Percentiles rank a stretch among this genome's conserved stretches.
These are phyloP conservation scores for Coptotermes formosanus DNA, from an alignment of 1,140 invertebrate species.

Conservation along the genomic window DNA sequence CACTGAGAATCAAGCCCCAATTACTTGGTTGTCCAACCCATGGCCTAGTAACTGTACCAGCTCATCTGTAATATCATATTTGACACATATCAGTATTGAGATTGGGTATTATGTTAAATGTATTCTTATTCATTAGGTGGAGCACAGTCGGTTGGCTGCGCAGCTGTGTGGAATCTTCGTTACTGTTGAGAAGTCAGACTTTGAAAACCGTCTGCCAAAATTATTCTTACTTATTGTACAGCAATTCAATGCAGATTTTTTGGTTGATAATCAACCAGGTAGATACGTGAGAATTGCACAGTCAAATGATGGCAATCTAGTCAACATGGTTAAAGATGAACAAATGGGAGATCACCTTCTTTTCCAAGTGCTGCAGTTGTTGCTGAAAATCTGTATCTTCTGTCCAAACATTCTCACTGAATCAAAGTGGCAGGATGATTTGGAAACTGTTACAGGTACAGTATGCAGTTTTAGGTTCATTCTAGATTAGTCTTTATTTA, in stretches of 20 bases:
- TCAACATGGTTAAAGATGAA: constrained; percentile 33
- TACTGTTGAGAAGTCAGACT: constrained; percentile 64
- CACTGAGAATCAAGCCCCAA: too few species aligned
- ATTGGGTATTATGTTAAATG: too few species aligned
- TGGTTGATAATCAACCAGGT: constrained; percentile 42
- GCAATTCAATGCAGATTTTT: constrained; percentile 44
- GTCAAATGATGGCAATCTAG: constrained; percentile 30
- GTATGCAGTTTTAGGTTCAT: background rate
- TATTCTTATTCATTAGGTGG: background rate
- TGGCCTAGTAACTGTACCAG: too few species aligned
- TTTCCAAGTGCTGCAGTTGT: constrained; percentile 66
- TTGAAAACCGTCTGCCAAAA: constrained; percentile 57
- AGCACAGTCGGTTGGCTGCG: constrained; percentile 59
- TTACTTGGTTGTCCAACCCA: too few species aligned
- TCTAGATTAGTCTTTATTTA: too few species aligned
- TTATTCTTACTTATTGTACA: constrained; percentile 59
- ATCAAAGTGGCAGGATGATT: constrained; percentile 46
- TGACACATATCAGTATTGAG: too few species aligned
- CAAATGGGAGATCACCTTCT: constrained; percentile 65
- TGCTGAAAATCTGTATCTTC: constrained; percentile 58
- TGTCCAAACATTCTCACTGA: constrained; percentile 55
- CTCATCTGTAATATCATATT: too few species aligned
- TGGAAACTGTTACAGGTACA: constrained; percentile 55
- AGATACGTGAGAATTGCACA: constrained; percentile 46
- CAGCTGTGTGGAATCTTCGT: constrained; percentile 69